Percentiles rank a stretch among this genome's conserved stretches.
These are phyloP conservation scores for Doryteuthis pealeii DNA, from an alignment of 1,140 invertebrate species.

Conservation along the genomic window DNA sequence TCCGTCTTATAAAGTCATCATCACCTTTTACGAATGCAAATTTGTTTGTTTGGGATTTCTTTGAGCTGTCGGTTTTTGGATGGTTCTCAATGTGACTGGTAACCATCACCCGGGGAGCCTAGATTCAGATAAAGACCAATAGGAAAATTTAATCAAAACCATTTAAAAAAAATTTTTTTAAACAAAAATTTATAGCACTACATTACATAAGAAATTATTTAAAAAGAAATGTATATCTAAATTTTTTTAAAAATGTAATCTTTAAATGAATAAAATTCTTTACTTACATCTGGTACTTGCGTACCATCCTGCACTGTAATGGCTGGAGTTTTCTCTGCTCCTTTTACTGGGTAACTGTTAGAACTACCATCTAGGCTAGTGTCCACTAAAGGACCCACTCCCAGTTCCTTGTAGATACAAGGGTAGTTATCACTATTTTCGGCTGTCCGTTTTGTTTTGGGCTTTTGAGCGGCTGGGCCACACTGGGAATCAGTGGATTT, in stretches of 20 bases:
- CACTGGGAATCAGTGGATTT: conserved; percentile 23
- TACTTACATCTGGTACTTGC: conserved; percentile 4
- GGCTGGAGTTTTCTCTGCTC: neutral
- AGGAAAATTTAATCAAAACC: neutral
- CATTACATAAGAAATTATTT: neutral
- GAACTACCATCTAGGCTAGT: conserved; percentile 20
- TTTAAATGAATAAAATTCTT: neutral
- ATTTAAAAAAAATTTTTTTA: neutral
- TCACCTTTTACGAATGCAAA: neutral
- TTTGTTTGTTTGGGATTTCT: neutral
- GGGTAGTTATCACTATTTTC: conserved; percentile 15
- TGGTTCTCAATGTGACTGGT: neutral
- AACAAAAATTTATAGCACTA: neutral
- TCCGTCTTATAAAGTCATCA: neutral
- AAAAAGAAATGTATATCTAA: neutral
- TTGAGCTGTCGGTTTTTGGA: neutral
- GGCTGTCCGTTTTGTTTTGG: conserved; percentile 17
- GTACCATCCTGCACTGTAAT: neutral
- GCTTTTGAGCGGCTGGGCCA: neutral
- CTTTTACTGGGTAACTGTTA: neutral
- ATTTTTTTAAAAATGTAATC: neutral
- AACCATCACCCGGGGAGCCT: neutral
- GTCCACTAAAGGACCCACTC: conserved; percentile 32
- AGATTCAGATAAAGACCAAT: neutral
- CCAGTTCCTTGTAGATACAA: conserved; percentile 28